These are phyloP conservation scores for Atractosteus spatula DNA, from an alignment of 2,113 vertebrate genomes.

Conservation along the genomic window DNA sequence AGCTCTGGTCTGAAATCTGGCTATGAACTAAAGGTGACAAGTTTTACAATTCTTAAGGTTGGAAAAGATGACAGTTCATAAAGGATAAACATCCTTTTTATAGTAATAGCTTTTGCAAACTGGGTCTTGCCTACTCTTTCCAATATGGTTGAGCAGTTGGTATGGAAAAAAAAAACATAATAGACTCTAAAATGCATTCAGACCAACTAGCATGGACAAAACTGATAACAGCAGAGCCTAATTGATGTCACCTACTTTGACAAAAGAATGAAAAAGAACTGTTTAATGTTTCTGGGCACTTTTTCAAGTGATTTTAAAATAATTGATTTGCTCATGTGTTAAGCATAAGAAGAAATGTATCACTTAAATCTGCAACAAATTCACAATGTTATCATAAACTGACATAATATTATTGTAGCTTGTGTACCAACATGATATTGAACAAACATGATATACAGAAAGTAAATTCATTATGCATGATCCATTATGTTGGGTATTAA, in stretches of 20 bases:
- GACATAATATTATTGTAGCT: too few species aligned
- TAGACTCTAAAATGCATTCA: conserved; percentile 63
- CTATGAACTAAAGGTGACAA: conserved; percentile 30
- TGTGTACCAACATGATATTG: too few species aligned
- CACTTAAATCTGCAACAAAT: too few species aligned
- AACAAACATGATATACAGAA: too few species aligned
- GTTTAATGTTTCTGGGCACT: conserved; percentile 49
- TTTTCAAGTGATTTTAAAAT: conserved; percentile 41
- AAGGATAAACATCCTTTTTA: conserved; percentile 55
- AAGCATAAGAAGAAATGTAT: too few species aligned
- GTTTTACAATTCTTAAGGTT: conserved; percentile 32
- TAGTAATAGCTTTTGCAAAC: conserved; percentile 47
- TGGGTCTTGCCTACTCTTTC: conserved; percentile 39
- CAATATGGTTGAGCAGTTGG: conserved; percentile 53
- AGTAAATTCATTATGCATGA: too few species aligned
- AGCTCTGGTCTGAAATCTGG: conserved; percentile 28
- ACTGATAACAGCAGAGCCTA: conserved; percentile 70
- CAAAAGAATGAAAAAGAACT: conserved; percentile 43
- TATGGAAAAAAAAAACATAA: conserved; percentile 57
- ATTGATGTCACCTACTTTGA: conserved; percentile 58
- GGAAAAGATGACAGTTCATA: conserved; percentile 54
- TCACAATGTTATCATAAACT: too few species aligned
- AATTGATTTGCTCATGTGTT: conserved; percentile 59
- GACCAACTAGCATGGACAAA: conserved; percentile 66
- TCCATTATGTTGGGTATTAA: too few species aligned